Conservation (phyloP, 1,140 invertebrate genomes). For the Paraescarpia echinospica region DNA sequence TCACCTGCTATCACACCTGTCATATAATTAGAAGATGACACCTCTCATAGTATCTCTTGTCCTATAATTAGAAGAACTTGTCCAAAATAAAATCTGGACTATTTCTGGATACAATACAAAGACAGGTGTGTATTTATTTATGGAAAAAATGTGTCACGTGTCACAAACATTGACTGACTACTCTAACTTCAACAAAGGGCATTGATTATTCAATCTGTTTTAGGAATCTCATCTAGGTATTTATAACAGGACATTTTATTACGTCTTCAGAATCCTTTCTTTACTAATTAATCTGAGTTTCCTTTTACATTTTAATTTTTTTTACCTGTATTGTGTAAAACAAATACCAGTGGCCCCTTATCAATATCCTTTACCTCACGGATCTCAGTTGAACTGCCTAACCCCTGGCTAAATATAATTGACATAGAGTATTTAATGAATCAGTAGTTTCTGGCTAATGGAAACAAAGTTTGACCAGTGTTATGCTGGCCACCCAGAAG, state of each 20-base stretch:
- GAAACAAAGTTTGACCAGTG: no score
- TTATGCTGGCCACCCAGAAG: no score
- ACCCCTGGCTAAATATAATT: not conserved
- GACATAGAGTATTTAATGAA: no score
- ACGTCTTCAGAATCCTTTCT: not conserved
- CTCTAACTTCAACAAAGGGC: not conserved
- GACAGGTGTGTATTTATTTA: not conserved
- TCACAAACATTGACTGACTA: not conserved
- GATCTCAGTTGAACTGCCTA: not conserved
- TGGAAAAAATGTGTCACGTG: not conserved
- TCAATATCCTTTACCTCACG: not conserved
- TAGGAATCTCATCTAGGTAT: not conserved
- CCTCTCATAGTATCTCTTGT: not conserved
- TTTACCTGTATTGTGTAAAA: not conserved
- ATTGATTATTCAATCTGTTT: not conserved
- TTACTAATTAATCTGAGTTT: not conserved
- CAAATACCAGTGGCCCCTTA: not conserved
- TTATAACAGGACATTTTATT: not conserved
- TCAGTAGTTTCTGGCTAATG: not conserved
- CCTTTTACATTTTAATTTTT: not conserved
- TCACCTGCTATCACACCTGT: not conserved
- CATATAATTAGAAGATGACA: not conserved
- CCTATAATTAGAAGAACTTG: not conserved
- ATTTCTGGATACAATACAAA: not conserved
- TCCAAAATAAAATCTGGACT: not conserved